phyloP scores from a whole-genome alignment of 2,888 invertebrate genomes.

The Myathropa florea region DNA sequence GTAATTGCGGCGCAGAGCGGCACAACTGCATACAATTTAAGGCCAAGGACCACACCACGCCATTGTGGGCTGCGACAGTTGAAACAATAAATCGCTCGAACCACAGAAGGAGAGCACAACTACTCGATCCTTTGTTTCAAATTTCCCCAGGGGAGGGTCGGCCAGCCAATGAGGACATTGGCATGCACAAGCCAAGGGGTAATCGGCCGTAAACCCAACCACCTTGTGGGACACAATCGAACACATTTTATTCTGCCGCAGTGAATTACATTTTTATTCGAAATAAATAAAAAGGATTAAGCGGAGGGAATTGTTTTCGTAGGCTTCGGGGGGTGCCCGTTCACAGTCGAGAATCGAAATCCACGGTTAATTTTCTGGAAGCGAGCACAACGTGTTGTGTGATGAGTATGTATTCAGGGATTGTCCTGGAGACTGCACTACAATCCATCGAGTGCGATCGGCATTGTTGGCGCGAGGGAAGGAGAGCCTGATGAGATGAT shows the following conservation, averaged over 20 bases:
- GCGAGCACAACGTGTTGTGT: conserved; percentile 56
- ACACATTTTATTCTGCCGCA: not conserved
- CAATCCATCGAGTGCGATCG: conserved; percentile 48
- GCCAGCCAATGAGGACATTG: conserved; percentile 57
- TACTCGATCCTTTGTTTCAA: conserved; percentile 67
- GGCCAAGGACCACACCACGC: conserved; percentile 42
- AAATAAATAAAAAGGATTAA: conserved; percentile 64
- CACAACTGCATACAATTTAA: conserved; percentile 59
- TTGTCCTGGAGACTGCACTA: conserved; percentile 62
- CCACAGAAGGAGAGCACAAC: conserved; percentile 16
- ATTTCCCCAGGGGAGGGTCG: conserved; percentile 36
- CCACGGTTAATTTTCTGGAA: conserved; percentile 67
- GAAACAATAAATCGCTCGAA: conserved; percentile 59
- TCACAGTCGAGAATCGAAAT: conserved; percentile 20
- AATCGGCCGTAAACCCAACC: conserved; percentile 19
- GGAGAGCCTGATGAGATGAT: conserved; percentile 33
- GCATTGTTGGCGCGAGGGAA: conserved; percentile 44
- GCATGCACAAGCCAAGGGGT: conserved; percentile 33
- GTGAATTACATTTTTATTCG: conserved; percentile 64
- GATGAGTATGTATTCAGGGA: conserved; percentile 42
- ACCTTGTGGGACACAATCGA: not conserved
- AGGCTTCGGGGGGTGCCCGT: conserved; percentile 65
- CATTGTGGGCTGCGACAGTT: conserved; percentile 61
- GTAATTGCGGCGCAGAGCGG: conserved; percentile 5
- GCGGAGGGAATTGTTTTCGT: conserved; percentile 52